These are phyloP conservation scores for Pseudomyrmex pallidus DNA, from an alignment of 1,140 invertebrate species.

Conservation along the genomic window DNA sequence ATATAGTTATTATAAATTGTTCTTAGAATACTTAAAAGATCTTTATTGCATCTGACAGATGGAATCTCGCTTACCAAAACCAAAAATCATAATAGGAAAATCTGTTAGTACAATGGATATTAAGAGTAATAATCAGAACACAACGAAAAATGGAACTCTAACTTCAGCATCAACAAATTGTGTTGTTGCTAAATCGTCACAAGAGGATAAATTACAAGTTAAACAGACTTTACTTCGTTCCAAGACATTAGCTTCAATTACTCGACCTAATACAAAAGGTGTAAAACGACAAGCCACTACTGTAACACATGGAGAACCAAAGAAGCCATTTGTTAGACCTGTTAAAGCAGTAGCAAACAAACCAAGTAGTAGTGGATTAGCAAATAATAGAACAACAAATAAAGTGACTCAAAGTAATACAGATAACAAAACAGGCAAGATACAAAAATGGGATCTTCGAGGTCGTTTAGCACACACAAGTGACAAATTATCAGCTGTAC, in stretches of 20 bases:
- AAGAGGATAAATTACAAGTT: conserved; percentile 76
- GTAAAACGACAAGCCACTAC: conserved; percentile 75
- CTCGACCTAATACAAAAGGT: conserved; percentile 52
- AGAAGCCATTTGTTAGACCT: conserved; percentile 72
- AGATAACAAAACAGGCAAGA: conserved; percentile 49
- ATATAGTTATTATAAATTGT: background rate
- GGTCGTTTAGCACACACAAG: conserved; percentile 75
- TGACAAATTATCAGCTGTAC: conserved; percentile 77
- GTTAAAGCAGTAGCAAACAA: conserved; percentile 43
- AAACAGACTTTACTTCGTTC: conserved; percentile 70
- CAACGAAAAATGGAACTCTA: background rate
- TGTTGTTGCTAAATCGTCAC: conserved; percentile 50
- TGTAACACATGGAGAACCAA: conserved; percentile 63
- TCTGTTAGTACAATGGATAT: background rate
- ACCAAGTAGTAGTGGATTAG: conserved; percentile 4
- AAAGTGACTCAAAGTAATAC: conserved; percentile 48
- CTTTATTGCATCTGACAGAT: conserved; percentile 68
- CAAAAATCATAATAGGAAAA: conserved; percentile 62
- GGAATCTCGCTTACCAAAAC: conserved; percentile 79
- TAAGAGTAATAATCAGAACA: conserved; percentile 25
- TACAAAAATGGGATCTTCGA: conserved; percentile 80
- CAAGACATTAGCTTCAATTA: conserved; percentile 71
- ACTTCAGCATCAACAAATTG: background rate
- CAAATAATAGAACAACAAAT: conserved; percentile 36
- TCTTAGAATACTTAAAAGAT: background rate